Conservation (phyloP, 2,797 vertebrate species). For the Darevskia nairensis region DNA sequence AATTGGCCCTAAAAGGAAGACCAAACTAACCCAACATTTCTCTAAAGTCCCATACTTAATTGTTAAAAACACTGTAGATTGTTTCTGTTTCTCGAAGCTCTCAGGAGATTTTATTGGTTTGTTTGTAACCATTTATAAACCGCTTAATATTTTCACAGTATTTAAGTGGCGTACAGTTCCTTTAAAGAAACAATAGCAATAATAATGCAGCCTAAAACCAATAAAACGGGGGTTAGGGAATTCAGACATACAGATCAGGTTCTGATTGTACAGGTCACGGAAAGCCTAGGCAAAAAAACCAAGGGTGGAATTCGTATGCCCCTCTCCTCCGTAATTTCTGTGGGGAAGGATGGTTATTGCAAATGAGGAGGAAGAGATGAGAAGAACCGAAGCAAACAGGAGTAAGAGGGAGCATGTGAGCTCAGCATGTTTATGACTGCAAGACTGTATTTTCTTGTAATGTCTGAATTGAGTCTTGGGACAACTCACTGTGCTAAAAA, state of each 20-base stretch:
- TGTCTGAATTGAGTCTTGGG: neutral
- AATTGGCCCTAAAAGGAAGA: neutral
- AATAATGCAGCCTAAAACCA: no score
- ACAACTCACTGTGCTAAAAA: neutral
- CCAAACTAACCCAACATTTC: neutral
- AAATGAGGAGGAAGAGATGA: neutral
- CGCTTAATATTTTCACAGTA: no score
- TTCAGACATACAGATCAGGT: no score
- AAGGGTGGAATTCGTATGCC: no score
- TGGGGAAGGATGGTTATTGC: no score
- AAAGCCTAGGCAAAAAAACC: no score
- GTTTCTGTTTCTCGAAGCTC: neutral
- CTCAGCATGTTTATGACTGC: neutral
- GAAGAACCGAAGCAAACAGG: neutral
- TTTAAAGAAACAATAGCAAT: no score
- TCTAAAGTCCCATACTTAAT: neutral
- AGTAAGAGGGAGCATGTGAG: neutral
- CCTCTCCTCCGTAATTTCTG: no score
- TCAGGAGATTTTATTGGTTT: neutral
- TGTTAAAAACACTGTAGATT: neutral
- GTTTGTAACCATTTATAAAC: no score
- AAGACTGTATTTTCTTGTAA: neutral
- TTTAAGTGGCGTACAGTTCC: no score
- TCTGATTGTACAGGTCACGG: no score
- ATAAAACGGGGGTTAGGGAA: no score